Evolutionary conservation across 2,888 invertebrate genomes (phyloP).

Genomic region (Drosophila buzzatii): DNA sequence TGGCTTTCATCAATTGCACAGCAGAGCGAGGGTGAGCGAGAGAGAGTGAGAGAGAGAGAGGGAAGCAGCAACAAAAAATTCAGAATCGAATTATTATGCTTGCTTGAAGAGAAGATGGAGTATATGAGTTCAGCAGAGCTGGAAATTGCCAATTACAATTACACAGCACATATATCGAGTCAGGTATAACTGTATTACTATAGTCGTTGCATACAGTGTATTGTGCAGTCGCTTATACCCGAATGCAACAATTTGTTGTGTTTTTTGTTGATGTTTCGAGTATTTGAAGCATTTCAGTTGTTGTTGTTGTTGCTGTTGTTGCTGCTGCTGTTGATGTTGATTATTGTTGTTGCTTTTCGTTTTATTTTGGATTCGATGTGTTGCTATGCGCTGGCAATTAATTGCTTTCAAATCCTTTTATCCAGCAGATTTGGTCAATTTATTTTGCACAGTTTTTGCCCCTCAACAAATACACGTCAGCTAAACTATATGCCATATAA

Average conservation of each 20-base stretch:
- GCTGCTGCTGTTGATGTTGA: slow-evolving; percentile 19
- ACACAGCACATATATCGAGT: neutral
- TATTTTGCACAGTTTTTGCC: slow-evolving; percentile 67
- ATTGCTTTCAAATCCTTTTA: slow-evolving; percentile 80
- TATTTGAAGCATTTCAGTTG: slow-evolving; percentile 34
- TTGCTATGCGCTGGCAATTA: slow-evolving; percentile 74
- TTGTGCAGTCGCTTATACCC: neutral
- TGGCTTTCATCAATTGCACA: slow-evolving; percentile 55
- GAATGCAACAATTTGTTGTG: slow-evolving; percentile 19
- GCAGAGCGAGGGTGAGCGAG: slow-evolving; percentile 13
- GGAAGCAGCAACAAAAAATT: neutral
- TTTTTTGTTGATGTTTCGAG: slow-evolving; percentile 37
- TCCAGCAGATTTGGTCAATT: slow-evolving; percentile 79
- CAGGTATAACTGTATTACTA: neutral
- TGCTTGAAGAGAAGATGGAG: neutral
- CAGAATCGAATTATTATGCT: slow-evolving; percentile 8
- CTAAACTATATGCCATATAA: slow-evolving; percentile 13
- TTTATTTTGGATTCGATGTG: slow-evolving; percentile 38
- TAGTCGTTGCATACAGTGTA: neutral
- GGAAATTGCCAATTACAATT: neutral
- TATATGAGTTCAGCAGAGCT: neutral
- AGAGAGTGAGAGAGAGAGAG: neutral
- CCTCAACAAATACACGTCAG: slow-evolving; percentile 39
- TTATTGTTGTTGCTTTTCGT: slow-evolving; percentile 25
- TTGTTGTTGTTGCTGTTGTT: slow-evolving; percentile 14